Evolutionary conservation across 2,113 vertebrate genomes (phyloP).

Genomic region (Cyprinus carpio): DNA sequence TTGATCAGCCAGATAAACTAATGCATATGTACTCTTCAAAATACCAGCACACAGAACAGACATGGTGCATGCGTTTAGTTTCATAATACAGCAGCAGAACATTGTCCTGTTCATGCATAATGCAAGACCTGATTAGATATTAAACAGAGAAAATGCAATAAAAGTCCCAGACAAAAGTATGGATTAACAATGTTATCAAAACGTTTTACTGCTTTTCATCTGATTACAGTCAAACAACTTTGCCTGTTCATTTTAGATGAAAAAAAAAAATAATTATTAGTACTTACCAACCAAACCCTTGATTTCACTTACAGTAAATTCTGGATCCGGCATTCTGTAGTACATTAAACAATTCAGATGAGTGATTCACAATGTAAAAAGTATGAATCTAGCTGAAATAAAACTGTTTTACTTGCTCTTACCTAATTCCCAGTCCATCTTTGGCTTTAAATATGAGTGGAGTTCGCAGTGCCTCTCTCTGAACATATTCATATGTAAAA

Average conservation of each 20-base stretch:
- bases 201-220: not conserved
- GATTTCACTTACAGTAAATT: conserved; percentile 92
- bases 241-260: too few species aligned
- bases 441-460: conserved; percentile 93
- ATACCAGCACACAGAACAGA: not conserved
- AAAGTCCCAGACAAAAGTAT: not conserved
- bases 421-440: conserved; percentile 95
- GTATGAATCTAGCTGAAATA: not conserved
- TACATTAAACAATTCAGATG: conserved; percentile 1
- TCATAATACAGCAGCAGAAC: not conserved
- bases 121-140: not conserved
- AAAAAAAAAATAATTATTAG: not conserved
- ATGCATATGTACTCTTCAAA: not conserved
- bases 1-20: not conserved
- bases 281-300: conserved; percentile 96
- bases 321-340: conserved; percentile 90
- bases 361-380: not conserved
- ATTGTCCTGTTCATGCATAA: not conserved
- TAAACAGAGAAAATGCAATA: not conserved
- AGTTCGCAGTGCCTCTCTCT: conserved; percentile 88
- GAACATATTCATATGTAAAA: conserved; percentile 96
- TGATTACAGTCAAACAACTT: not conserved
- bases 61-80: not conserved
- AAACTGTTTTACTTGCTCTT: conserved; percentile 63
- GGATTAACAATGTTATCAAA: not conserved